Evolutionary conservation across 2,113 vertebrate species (phyloP).

Genomic region (Leucopternis melanops): DNA sequence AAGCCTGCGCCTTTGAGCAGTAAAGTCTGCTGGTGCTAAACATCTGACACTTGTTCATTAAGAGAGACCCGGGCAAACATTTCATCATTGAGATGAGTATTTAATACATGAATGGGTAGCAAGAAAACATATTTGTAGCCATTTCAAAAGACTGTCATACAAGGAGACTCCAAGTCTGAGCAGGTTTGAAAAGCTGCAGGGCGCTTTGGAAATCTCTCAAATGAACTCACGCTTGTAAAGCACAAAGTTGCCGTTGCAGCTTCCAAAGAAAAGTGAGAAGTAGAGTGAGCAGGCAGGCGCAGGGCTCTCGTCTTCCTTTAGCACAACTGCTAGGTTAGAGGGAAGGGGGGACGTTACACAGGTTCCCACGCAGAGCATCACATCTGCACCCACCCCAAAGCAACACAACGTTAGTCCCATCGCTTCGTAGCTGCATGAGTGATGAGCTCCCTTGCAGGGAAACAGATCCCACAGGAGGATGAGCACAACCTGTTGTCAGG

Average conservation of each 20-base stretch:
- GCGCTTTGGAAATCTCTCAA: conserved; percentile 29
- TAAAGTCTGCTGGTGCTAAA: conserved; percentile 9
- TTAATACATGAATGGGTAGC: conserved; percentile 42
- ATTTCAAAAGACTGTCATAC: conserved; percentile 51
- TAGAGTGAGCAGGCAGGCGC: background rate
- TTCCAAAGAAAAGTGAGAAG: background rate
- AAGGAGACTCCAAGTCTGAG: conserved; percentile 49
- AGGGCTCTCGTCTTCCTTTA: background rate
- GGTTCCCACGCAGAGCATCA: background rate
- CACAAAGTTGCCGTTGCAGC: background rate
- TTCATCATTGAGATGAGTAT: conserved; percentile 34
- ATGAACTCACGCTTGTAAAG: background rate
- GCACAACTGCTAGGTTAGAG: background rate
- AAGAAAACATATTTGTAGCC: conserved; percentile 42
- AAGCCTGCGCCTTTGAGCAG: conserved; percentile 12
- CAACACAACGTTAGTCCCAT: background rate
- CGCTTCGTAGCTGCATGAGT: background rate
- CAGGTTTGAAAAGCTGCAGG: conserved; percentile 17
- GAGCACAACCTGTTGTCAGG: background rate
- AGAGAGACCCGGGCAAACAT: background rate
- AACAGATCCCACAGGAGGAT: accelerated
- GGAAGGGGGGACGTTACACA: background rate
- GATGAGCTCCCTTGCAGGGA: background rate
- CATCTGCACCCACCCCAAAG: background rate
- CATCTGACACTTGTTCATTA: conserved; percentile 36